phyloP scores from a whole-genome alignment of 2,888 invertebrate species.

The Patella caerulea region DNA sequence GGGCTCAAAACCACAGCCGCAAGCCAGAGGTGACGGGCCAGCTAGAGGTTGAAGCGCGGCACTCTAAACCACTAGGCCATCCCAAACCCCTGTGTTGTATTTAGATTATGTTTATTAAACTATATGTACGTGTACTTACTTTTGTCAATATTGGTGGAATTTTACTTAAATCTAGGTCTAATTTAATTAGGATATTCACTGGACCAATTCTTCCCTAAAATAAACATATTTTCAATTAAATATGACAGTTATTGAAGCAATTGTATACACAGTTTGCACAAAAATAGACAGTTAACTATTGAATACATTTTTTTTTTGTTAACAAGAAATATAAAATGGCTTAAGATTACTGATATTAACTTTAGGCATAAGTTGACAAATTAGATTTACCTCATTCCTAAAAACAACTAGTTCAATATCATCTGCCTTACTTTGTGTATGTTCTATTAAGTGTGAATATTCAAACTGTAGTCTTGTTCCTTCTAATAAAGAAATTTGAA shows the following conservation, averaged over 20 bases:
- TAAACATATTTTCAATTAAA: constrained; percentile 1
- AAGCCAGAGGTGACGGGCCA: too few relatives aligned
- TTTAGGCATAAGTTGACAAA: background rate
- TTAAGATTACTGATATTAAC: background rate
- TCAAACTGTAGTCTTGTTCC: constrained; percentile 77
- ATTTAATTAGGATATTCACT: constrained; percentile 78
- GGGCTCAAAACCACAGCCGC: too few relatives aligned
- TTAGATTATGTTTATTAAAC: too few relatives aligned
- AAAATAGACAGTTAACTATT: background rate
- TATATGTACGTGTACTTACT: constrained; percentile 43
- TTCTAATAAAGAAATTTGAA: constrained; percentile 74
- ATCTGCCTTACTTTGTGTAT: constrained; percentile 74
- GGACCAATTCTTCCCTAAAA: constrained; percentile 71
- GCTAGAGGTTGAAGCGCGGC: too few relatives aligned
- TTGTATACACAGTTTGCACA: too few relatives aligned
- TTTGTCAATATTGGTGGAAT: constrained; percentile 76
- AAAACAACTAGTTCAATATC: constrained; percentile 79
- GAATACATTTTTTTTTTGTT: background rate
- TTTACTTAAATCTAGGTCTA: constrained; percentile 78
- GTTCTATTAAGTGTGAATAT: constrained; percentile 77
- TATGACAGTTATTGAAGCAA: too few relatives aligned
- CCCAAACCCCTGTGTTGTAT: too few relatives aligned
- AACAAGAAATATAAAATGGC: background rate
- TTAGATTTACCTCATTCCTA: constrained; percentile 50
- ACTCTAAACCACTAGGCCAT: too few relatives aligned